phyloP scores from a whole-genome alignment of 1,140 invertebrate genomes.

The Mizuhopecten yessoensis region DNA sequence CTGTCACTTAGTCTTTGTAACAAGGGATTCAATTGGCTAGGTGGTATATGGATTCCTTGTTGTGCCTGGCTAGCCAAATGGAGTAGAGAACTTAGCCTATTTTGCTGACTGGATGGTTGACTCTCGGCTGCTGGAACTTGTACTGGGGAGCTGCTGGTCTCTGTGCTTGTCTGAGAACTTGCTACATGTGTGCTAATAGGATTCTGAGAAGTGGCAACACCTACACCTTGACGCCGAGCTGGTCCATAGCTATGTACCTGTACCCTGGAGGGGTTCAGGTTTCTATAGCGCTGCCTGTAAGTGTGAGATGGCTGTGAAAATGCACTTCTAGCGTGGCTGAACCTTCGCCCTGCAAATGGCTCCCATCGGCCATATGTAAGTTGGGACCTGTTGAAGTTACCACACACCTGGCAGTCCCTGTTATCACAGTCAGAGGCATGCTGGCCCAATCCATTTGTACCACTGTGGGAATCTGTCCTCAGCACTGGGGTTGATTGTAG shows the following conservation, averaged over 20 bases:
- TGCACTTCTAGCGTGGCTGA: neutral
- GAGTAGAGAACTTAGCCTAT: constrained; percentile 20
- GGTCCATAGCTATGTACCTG: neutral
- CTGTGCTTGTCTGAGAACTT: neutral
- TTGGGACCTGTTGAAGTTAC: constrained; percentile 44
- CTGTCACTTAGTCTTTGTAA: neutral
- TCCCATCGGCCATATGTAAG: constrained; percentile 7
- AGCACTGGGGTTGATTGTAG: neutral
- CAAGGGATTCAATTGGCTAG: neutral
- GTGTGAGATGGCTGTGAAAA: constrained; percentile 25
- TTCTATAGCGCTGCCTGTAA: neutral
- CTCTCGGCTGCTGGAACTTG: neutral
- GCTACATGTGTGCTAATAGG: neutral
- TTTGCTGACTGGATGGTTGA: neutral
- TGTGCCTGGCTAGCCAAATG: constrained; percentile 5
- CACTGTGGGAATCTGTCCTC: neutral
- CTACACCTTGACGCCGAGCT: neutral
- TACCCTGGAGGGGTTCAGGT: neutral
- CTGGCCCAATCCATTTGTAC: neutral
- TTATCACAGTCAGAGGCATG: constrained; percentile 17
- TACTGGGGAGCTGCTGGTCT: neutral
- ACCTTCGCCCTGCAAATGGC: neutral
- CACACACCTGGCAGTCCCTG: constrained; percentile 58
- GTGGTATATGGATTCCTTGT: neutral
- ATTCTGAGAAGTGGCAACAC: neutral